Percentiles rank a stretch among this genome's conserved stretches.
Conservation (phyloP, 2,113 vertebrate species). For the Xerus inauris region DNA sequence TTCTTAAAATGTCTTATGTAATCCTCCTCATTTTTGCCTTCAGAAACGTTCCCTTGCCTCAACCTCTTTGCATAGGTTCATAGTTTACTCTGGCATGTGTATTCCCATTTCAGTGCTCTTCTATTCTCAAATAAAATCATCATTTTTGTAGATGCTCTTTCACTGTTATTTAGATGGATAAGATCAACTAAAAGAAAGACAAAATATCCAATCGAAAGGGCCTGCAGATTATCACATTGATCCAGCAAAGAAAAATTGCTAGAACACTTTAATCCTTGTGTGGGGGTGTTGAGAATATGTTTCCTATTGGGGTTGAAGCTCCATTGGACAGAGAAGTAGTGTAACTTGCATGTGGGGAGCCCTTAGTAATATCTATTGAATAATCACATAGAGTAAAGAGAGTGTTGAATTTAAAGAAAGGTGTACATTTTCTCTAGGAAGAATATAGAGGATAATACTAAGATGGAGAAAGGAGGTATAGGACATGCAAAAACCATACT, state of each 20-base stretch:
- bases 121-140: neutral
- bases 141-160: neutral
- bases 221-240: neutral
- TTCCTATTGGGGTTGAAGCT: neutral
- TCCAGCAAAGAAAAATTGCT: neutral
- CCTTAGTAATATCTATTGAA: neutral
- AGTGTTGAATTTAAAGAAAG: neutral
- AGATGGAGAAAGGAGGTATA: rapidly evolving
- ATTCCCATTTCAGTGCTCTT: too few species aligned
- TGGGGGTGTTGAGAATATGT: neutral
- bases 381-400: neutral
- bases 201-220: neutral
- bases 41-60: neutral
- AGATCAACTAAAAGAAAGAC: neutral
- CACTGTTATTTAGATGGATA: neutral
- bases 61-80: neutral
- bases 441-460: neutral
- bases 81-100: neutral
- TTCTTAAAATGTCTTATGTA: neutral
- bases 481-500: neutral
- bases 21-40: neutral
- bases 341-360: neutral
- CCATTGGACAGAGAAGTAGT: neutral
- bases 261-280: neutral
- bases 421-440: neutral